Evolutionary conservation across 2,113 vertebrate genomes (phyloP).

Genomic region (Tetrax tetrax): DNA sequence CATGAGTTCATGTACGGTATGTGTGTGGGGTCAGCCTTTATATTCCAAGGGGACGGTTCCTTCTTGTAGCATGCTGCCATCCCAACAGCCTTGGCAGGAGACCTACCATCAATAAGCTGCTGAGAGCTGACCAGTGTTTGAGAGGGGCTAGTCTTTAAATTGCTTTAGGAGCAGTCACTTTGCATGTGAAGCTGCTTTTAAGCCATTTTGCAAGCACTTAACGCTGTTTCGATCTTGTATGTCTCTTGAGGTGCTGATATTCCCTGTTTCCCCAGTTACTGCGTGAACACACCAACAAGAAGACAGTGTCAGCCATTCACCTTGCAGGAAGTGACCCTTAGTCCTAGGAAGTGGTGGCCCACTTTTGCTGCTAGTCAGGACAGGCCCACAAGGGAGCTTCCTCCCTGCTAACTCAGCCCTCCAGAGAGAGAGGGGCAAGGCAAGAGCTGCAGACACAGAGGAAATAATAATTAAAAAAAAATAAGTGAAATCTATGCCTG

Average conservation of each 20-base stretch:
- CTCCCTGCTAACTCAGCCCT: not conserved
- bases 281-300: not conserved
- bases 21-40: not conserved
- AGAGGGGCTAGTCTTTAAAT: not conserved
- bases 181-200: not conserved
- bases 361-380: not conserved
- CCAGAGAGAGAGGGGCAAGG: not conserved
- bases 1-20: accelerated
- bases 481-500: not conserved
- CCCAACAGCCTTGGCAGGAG: not conserved
- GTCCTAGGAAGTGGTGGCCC: not conserved
- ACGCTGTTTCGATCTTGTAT: not conserved
- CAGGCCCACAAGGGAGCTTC: not conserved
- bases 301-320: not conserved
- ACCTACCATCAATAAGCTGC: not conserved
- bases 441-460: accelerated
- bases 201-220: not conserved
- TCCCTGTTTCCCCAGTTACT: not conserved
- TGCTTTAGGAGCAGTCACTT: not conserved
- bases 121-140: not conserved
- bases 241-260: not conserved
- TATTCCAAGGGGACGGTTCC: not conserved
- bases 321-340: not conserved
- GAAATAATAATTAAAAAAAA: not conserved
- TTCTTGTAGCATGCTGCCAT: not conserved